Evolutionary conservation across 2,797 vertebrate species (phyloP), one percentile per base, ranked within the genome.

Genomic region (Dendrocincla fuliginosa): DNA sequence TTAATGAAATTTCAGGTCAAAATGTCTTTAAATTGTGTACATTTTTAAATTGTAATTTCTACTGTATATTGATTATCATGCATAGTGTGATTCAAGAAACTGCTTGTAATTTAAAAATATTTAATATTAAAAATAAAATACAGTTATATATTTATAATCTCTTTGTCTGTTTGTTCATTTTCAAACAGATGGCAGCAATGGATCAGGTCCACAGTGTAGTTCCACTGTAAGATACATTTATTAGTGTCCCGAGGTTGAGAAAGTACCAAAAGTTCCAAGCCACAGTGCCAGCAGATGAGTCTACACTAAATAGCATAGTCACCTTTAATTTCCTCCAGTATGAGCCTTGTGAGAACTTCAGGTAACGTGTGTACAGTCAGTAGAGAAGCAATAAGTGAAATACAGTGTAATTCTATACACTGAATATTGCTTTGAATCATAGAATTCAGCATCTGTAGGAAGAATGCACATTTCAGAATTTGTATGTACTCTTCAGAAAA

Each of bases 41-140:
- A 99, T 99, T 99, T 97, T 98, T 99, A 99, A 98, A 98, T 97
- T 98, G 98, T 98, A 98, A 99, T 99, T 99, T 99, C 99, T 99
- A 99, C 99, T 99, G 99, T 98, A 98, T 98, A 99, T 99, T 99
- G 98, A 98, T 97, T 98, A 98, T 99, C 98, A 99, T 99, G 98
- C 98, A 99, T 99, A 98, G 98, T 99, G 99, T 99, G 98, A 99
- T 98, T 99, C 98, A 98, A 99, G 98, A 98, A 99, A 98, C 98
- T 99, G 99, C 99, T 99, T 99, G 99, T 99, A 99, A 99, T 98
- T 98, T 98, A 98, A 98, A 99, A 98, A 98, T 98, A 99, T 99
- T 99, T 99, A 99, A 99, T 99, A 99, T 99, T 98, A 98, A 97
- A 99, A 99, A 99, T 99, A 99, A 99, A 99, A 98, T 97, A 98